Conservation (phyloP, 2,888 invertebrate species). For the Microctonus hyperodae region DNA sequence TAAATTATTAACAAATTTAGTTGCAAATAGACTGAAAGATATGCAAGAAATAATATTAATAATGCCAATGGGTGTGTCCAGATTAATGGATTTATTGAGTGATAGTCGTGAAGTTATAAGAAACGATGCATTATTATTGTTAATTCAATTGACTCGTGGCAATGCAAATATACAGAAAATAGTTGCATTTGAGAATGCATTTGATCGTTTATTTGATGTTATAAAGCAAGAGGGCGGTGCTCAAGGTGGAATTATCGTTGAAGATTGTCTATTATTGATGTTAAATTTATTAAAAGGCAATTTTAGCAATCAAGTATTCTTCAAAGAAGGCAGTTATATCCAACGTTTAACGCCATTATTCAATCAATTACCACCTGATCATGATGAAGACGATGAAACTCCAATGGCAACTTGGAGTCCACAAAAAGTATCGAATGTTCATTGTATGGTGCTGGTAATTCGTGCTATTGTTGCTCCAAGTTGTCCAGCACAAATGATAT, state of each 20-base stretch:
- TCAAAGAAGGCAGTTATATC: constrained; percentile 97
- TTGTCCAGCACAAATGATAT: constrained; percentile 81
- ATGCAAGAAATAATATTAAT: constrained; percentile 87
- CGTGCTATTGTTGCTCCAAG: constrained; percentile 92
- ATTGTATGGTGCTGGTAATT: constrained; percentile 89
- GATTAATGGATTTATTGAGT: constrained; percentile 93
- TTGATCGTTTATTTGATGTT: constrained; percentile 93
- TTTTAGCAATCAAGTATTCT: constrained; percentile 97
- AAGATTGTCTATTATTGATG: constrained; percentile 94
- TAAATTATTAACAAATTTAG: constrained; percentile 84
- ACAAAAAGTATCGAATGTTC: constrained; percentile 94
- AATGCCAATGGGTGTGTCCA: constrained; percentile 97
- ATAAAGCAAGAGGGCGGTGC: constrained; percentile 90
- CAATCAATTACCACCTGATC: constrained; percentile 69
- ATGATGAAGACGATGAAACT: constrained; percentile 66
- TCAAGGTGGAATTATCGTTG: constrained; percentile 97
- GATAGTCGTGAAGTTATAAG: constrained; percentile 95
- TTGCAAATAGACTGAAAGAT: constrained; percentile 85
- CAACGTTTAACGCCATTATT: constrained; percentile 91
- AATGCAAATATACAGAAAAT: constrained; percentile 99
- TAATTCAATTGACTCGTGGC: constrained; percentile 91
- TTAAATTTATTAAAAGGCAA: constrained; percentile 94
- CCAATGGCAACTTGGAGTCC: constrained; percentile 79
- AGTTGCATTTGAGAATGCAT: constrained; percentile 98
- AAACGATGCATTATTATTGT: constrained; percentile 88